Evolutionary conservation across 1,140 invertebrate species (phyloP).

Genomic region (Zaprionus gabonicus): DNA sequence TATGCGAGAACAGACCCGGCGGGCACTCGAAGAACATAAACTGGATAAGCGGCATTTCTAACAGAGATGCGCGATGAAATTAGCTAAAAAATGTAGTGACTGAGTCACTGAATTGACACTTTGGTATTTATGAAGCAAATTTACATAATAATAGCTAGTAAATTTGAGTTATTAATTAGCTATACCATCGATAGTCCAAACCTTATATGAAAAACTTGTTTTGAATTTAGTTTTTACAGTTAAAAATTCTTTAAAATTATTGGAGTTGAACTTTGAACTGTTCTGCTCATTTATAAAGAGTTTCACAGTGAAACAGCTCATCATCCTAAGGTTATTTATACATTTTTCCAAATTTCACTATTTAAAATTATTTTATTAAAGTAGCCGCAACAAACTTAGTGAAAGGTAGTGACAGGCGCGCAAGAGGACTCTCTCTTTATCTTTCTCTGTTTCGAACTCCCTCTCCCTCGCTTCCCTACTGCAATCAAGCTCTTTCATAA

Average conservation of each 20-base stretch:
- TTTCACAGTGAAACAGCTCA: too few relatives aligned
- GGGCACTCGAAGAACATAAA: slow-evolving; percentile 32
- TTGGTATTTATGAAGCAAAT: not conserved
- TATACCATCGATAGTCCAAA: too few relatives aligned
- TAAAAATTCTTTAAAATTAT: too few relatives aligned
- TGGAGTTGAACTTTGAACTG: too few relatives aligned
- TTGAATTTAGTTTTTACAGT: too few relatives aligned
- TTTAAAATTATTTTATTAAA: not conserved
- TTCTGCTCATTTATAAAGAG: too few relatives aligned
- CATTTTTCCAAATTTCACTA: not conserved
- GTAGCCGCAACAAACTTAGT: not conserved
- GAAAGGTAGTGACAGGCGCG: not conserved
- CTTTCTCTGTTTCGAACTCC: not conserved
- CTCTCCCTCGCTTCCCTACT: not conserved
- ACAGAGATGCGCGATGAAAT: not conserved
- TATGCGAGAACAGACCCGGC: slow-evolving; percentile 25
- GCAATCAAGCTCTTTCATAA: not conserved
- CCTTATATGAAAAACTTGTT: too few relatives aligned
- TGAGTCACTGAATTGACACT: not conserved
- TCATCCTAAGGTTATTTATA: too few relatives aligned
- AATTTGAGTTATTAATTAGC: too few relatives aligned
- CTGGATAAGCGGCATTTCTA: slow-evolving; percentile 56
- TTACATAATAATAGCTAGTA: not conserved
- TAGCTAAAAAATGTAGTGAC: not conserved
- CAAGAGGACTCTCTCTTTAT: not conserved